Evolutionary conservation across 2,888 invertebrate species (phyloP).

Genomic region (Pantelozetes paolii): DNA sequence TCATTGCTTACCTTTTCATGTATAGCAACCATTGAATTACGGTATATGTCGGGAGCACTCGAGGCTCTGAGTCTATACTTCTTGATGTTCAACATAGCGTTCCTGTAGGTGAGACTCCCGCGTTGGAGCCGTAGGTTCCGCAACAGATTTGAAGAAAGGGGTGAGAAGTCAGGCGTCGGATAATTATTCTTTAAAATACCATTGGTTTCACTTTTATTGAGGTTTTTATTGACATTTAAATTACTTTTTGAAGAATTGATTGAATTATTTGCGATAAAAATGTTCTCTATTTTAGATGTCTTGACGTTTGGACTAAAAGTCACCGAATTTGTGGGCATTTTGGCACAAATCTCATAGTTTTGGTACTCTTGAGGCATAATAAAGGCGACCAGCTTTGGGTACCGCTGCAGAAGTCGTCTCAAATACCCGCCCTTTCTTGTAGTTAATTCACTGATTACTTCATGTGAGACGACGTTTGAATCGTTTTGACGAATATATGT

Average conservation of each 20-base stretch:
- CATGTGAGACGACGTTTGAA: conserved; percentile 50
- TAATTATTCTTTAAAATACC: not conserved
- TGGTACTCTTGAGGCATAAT: conserved; percentile 40
- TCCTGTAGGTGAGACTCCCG: conserved; percentile 66
- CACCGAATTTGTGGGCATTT: conserved; percentile 10
- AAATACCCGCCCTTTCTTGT: conserved; percentile 51
- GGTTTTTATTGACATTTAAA: too few relatives aligned
- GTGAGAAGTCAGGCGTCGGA: not conserved
- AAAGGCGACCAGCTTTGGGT: conserved; percentile 63
- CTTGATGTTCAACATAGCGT: conserved; percentile 75
- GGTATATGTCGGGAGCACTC: conserved; percentile 83
- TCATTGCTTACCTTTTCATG: conserved; percentile 65
- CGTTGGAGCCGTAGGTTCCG: conserved; percentile 67
- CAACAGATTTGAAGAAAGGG: conserved; percentile 58
- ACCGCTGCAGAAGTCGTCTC: conserved; percentile 67
- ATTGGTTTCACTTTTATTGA: not conserved
- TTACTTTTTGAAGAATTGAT: too few relatives aligned
- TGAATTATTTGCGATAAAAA: not conserved
- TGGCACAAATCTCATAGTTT: conserved; percentile 32
- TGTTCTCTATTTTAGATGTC: not conserved
- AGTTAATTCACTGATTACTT: conserved; percentile 51
- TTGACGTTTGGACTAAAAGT: not conserved
- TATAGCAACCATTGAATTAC: conserved; percentile 78
- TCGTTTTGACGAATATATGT: conserved; percentile 62
- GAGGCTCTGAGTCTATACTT: conserved; percentile 74